phyloP scores from a whole-genome alignment of 2,113 vertebrate genomes.

The Actenoides hombroni region DNA sequence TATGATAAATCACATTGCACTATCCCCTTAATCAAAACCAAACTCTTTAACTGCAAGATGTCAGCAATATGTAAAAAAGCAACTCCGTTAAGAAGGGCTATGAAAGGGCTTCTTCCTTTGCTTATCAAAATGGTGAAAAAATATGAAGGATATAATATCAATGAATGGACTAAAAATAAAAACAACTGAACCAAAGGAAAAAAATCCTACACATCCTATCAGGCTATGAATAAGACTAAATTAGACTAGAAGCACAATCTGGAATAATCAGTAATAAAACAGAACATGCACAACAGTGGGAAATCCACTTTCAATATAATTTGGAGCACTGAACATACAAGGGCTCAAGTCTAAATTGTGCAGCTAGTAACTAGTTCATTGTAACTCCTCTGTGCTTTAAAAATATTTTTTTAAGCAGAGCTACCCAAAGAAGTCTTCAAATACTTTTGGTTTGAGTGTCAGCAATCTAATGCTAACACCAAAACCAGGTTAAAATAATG shows the following conservation, averaged over 20 bases:
- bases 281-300: slow-evolving; percentile 9
- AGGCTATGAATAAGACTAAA: neutral
- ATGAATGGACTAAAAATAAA: slow-evolving; percentile 10
- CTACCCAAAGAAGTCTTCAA: slow-evolving; percentile 32
- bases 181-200: neutral
- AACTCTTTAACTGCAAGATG: slow-evolving; percentile 31
- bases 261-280: slow-evolving; percentile 43
- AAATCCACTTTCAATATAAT: neutral
- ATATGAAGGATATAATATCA: neutral
- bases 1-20: neutral
- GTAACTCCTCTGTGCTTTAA: slow-evolving; percentile 32
- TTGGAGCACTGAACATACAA: neutral
- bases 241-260: slow-evolving; percentile 21
- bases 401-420: slow-evolving; percentile 57
- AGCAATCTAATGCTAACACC: slow-evolving; percentile 8
- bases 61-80: neutral
- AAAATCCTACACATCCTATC: neutral
- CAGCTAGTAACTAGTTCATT: slow-evolving; percentile 4
- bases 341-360: slow-evolving; percentile 24
- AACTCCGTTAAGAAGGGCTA: slow-evolving; percentile 1
- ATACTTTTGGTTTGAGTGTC: neutral
- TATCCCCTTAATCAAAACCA: slow-evolving; percentile 9
- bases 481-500: slow-evolving; percentile 46
- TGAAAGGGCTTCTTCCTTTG: neutral
- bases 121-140: slow-evolving; percentile 39